Base-by-base conservation (phyloP, 1,140 invertebrate genomes). In the Drosophila pandora region DNA sequence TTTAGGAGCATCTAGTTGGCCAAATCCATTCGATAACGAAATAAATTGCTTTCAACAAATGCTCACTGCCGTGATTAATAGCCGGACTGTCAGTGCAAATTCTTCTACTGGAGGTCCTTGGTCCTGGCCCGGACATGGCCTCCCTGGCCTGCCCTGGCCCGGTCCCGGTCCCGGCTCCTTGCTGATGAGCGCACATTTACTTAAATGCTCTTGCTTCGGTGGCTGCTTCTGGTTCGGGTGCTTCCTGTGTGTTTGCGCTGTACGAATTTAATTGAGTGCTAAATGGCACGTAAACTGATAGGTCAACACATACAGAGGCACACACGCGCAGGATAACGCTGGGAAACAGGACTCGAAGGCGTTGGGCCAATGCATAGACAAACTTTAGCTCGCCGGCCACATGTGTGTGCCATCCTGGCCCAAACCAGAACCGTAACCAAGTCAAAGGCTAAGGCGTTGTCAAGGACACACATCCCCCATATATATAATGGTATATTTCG, bases 241-340 rank as follows among this genome's bases (percentile, higher is more conserved):
- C 49, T 68, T 72, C 68, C 70, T 64, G 59, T 79, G 76, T 78
- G 77, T 87, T 57, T 76, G 64, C 73, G 65, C 53, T 78, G 63
- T 84, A 65, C 70, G 73, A 83, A 90, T 84, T 90, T 90, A 90
- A 90, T 88, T 90, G 88, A 90, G 88, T 90, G 88, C 83, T 90
- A 90, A 90, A 90, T 90, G 88, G 83, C 78, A 90, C 78, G 88
- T 90, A 83, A 90, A 90, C 83, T 76, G 80, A 90, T 90, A 90
- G 79, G 84, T 83, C 78, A 88, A 88, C 78, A 79, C 58, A 82
- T 50, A 76, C 64, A 64, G 53, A 37, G 49, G 58, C 64, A 62
- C 56, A 45, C 34, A 21, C n/a, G 8, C 9, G 49, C 17, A 23
- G 28, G 30, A 54, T 39, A 13, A 43, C 8, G 17, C 21, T 4